Evolutionary conservation across 2,888 invertebrate genomes (phyloP).

Genomic region (Cryptocephalus moraei): DNA sequence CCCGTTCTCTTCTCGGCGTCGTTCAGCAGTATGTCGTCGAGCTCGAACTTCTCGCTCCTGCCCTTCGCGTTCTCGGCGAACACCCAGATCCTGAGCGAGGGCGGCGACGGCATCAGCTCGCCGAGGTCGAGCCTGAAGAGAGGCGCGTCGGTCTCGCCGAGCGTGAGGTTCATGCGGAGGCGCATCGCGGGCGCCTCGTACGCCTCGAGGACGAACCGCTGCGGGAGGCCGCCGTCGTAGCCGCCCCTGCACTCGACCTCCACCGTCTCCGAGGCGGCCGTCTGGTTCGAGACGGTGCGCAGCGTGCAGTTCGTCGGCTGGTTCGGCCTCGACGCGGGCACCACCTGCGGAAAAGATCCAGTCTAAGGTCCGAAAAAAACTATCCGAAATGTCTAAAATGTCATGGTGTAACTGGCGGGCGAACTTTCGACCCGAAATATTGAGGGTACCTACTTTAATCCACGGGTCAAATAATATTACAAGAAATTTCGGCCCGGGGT

Average conservation of each 20-base stretch:
- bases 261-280: constrained; percentile 49
- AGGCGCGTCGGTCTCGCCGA: constrained; percentile 43
- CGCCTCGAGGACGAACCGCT: constrained; percentile 74
- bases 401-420: too few species aligned
- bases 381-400: too few species aligned
- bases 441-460: too few species aligned
- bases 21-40: constrained; percentile 79
- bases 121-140: constrained; percentile 53
- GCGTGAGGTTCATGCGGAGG: constrained; percentile 49
- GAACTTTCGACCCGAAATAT: too few species aligned
- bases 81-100: constrained; percentile 65
- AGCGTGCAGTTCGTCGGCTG: constrained; percentile 80
- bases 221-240: constrained; percentile 82
- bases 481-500: too few species aligned
- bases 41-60: constrained; percentile 66
- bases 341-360: constrained; percentile 12
- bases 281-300: constrained; percentile 53
- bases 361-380: too few species aligned
- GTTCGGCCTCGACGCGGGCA: constrained; percentile 60
- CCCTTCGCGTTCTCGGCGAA: constrained; percentile 82
- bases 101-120: constrained; percentile 50
- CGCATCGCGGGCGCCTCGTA: constrained; percentile 64
- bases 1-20: constrained; percentile 80
- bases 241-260: constrained; percentile 80
- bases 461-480: too few species aligned